Percentiles rank a stretch among this genome's conserved stretches.
These are phyloP conservation scores for Chrysolina haemoptera DNA, from an alignment of 2,888 invertebrate species.

Conservation along the genomic window DNA sequence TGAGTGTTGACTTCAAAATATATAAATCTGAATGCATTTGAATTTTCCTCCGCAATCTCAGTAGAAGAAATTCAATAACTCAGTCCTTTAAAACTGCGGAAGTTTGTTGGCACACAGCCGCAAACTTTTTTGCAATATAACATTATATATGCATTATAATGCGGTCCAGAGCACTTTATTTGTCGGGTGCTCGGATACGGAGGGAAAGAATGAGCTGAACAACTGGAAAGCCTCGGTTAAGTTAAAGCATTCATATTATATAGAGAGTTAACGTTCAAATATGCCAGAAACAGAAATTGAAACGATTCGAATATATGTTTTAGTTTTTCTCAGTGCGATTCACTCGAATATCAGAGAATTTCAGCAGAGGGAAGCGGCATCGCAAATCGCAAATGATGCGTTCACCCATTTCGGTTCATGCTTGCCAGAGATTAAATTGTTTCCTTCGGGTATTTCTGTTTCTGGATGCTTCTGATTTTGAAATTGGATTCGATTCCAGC, in stretches of 20 bases:
- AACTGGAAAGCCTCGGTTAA: conserved; percentile 65
- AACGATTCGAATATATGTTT: conserved; percentile 69
- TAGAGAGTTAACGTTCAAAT: conserved; percentile 70
- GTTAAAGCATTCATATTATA: conserved; percentile 71
- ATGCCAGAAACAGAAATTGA: conserved; percentile 71
- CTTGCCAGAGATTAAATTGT: conserved; percentile 39
- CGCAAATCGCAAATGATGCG: conserved; percentile 51
- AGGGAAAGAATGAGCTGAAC: conserved; percentile 63
- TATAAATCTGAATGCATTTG: too few species aligned
- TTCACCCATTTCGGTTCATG: conserved; percentile 42
- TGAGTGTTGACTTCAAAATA: too few species aligned
- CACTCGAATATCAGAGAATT: conserved; percentile 57
- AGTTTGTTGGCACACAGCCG: conserved; percentile 54
- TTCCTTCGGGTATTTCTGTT: conserved; percentile 35
- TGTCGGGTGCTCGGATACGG: conserved; percentile 54
- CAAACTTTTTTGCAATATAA: conserved; percentile 69
- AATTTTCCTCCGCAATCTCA: neutral
- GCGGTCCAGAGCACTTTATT: conserved; percentile 62
- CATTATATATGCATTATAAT: conserved; percentile 71
- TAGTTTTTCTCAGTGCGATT: conserved; percentile 64
- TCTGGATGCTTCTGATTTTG: conserved; percentile 38
- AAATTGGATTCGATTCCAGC: conserved; percentile 34
- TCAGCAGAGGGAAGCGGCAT: conserved; percentile 32
- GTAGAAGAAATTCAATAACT: conserved; percentile 10
- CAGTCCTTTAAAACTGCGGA: neutral